A percentile compares a stretch with the other conserved stretches of the same genome.
Evolutionary conservation across 2,888 invertebrate species (phyloP).

Genomic region (Unio delphinus): DNA sequence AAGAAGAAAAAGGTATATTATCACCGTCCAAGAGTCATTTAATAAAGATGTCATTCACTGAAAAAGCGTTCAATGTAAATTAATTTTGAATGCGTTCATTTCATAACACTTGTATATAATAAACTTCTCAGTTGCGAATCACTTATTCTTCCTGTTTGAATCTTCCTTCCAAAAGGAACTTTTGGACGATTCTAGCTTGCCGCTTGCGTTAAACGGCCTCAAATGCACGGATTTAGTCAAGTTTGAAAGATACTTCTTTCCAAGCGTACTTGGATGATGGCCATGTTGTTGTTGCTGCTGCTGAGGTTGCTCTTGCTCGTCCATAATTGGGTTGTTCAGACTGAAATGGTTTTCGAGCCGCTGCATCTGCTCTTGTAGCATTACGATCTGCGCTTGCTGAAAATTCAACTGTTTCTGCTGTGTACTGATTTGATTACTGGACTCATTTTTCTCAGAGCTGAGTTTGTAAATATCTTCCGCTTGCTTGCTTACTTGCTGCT

Average conservation of each 20-base stretch:
- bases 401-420: conserved; percentile 46
- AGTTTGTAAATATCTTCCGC: conserved; percentile 36
- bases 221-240: conserved; percentile 31
- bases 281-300: conserved; percentile 6
- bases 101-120: too few relatives aligned
- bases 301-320: conserved; percentile 8
- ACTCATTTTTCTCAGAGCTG: conserved; percentile 34
- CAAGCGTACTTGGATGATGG: conserved; percentile 16
- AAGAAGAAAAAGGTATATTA: too few relatives aligned
- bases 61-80: too few relatives aligned
- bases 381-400: conserved; percentile 42
- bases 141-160: conserved; percentile 12
- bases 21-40: too few relatives aligned
- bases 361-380: conserved; percentile 45
- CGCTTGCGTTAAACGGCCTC: conserved; percentile 40
- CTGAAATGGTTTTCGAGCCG: conserved; percentile 33
- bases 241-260: conserved; percentile 21
- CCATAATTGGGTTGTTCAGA: conserved; percentile 16
- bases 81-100: too few relatives aligned
- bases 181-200: conserved; percentile 44
- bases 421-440: conserved; percentile 33
- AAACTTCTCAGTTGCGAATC: too few relatives aligned
- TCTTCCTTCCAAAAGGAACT: conserved; percentile 39
- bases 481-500: conserved; percentile 27
- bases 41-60: too few relatives aligned